phyloP scores from a whole-genome alignment of 2,797 vertebrate species.

The Dermochelys coriacea region DNA sequence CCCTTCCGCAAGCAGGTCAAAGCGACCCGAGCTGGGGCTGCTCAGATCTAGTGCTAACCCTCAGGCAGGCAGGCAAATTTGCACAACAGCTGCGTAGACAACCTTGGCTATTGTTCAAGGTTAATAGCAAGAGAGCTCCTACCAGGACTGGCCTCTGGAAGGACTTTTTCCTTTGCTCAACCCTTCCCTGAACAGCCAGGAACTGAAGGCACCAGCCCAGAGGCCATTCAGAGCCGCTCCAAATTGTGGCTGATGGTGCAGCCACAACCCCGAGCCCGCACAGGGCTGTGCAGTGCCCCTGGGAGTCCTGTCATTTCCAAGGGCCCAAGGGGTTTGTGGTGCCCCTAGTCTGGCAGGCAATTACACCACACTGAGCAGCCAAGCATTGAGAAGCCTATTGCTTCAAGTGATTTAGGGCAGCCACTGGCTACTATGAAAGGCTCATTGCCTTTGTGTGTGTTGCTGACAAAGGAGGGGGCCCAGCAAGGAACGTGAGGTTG shows the following conservation, averaged over 20 bases:
- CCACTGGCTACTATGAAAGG: neutral
- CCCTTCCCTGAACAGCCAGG: neutral
- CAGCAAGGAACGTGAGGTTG: neutral
- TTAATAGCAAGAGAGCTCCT: neutral
- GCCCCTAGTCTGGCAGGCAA: neutral
- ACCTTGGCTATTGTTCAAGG: neutral
- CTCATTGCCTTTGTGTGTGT: no score
- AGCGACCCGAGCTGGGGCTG: neutral
- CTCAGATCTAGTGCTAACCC: no score
- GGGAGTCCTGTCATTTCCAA: no score
- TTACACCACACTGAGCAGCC: no score
- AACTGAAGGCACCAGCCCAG: neutral
- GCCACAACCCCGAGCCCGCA: no score
- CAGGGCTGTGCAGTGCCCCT: neutral
- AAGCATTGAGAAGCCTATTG: no score
- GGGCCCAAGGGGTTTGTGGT: neutral
- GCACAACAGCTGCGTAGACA: neutral
- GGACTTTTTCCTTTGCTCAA: neutral
- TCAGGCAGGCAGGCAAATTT: neutral
- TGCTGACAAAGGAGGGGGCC: no score
- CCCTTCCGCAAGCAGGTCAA: neutral
- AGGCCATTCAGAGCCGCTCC: neutral
- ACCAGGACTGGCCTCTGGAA: neutral
- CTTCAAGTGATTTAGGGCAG: neutral
- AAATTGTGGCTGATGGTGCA: no score